Conservation (phyloP, 2,113 vertebrate genomes). For the Taxidea taxus region DNA sequence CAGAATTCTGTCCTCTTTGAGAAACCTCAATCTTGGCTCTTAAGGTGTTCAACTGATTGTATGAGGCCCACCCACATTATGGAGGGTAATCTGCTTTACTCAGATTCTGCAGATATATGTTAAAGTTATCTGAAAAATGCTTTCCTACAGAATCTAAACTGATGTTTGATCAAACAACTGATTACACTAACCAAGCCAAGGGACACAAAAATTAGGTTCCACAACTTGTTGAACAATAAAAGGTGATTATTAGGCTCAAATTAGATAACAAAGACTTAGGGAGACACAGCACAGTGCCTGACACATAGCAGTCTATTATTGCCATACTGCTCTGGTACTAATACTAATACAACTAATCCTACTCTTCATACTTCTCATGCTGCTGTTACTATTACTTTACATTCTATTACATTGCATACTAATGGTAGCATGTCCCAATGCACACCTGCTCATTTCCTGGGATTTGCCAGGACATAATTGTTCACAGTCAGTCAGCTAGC, state of each 20-base stretch:
- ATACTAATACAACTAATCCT: background rate
- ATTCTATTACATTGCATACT: too few species aligned
- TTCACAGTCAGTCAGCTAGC: background rate
- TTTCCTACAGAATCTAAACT: background rate
- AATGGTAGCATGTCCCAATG: background rate
- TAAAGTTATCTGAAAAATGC: background rate
- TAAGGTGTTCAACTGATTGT: background rate
- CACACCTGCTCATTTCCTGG: background rate
- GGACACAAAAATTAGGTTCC: background rate
- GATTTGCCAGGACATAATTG: background rate
- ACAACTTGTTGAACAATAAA: background rate
- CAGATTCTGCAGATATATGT: background rate
- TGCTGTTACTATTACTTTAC: background rate
- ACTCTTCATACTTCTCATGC: background rate
- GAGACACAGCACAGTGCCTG: fast-evolving
- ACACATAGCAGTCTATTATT: too few species aligned
- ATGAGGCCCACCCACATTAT: background rate
- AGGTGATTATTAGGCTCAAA: background rate
- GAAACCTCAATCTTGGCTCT: background rate
- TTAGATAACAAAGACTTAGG: background rate
- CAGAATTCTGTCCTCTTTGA: background rate
- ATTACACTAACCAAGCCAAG: background rate
- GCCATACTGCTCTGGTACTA: background rate
- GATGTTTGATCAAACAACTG: background rate
- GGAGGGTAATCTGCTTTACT: background rate